Conservation (phyloP, 2,888 invertebrate species). For the Rhyacophila evoluta region DNA sequence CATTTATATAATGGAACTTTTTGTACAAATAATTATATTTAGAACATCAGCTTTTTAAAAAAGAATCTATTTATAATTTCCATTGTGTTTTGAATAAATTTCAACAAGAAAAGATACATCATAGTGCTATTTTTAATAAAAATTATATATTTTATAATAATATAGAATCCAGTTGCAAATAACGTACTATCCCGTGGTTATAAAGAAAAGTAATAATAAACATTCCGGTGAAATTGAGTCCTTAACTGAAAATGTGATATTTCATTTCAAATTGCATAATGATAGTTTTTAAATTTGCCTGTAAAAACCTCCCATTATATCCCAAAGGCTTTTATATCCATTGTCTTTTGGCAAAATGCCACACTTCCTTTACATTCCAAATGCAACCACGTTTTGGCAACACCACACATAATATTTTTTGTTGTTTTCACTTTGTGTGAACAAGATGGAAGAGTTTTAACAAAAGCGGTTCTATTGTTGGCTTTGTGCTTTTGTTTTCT, state of each 20-base stretch:
- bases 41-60: no score
- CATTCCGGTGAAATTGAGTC: no score
- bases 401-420: not conserved
- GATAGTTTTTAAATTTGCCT: conserved; percentile 22
- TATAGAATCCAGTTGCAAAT: no score
- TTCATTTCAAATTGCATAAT: not conserved
- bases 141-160: no score
- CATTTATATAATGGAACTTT: no score
- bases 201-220: no score
- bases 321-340: conserved; percentile 21
- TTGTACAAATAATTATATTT: no score
- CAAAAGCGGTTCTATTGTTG: conserved; percentile 1
- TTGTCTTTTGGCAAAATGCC: conserved; percentile 27
- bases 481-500: not conserved
- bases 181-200: no score
- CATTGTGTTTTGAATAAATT: no score
- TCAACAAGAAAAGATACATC: no score
- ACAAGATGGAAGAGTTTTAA: conserved; percentile 15
- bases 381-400: conserved; percentile 35
- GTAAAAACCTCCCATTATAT: conserved; percentile 3
- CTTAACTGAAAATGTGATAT: not conserved
- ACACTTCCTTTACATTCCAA: conserved; percentile 8
- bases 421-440: conserved; percentile 22
- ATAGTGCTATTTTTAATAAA: no score
- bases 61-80: no score